Base-by-base conservation (phyloP, 1,140 invertebrate species). In the Globodera ellingtonae region DNA sequence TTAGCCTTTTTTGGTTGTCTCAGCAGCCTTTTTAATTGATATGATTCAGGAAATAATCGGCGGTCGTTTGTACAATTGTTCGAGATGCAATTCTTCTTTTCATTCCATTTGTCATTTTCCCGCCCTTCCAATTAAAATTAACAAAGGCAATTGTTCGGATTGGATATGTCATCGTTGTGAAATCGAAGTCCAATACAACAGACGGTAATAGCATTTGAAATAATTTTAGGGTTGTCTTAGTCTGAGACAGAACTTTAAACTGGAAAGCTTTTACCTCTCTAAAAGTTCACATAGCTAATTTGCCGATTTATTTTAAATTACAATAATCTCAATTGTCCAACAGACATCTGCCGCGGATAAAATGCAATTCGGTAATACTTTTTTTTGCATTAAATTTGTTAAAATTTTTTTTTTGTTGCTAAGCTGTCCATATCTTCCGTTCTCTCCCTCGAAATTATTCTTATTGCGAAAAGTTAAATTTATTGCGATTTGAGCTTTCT, bases 21-120 rank as follows among this genome's bases (percentile, higher is more conserved):
- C 35, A 35, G 35, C 35, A 35, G 35, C 35, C 35, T 62, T 62
- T 24, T 62, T 10, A 62, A 18, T 62, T 62, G 56, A 62, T 18
- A 62, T 18, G 10, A 18, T 62, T 44, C 65, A 77, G 75, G 75
- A 77, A 77, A 52, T 65, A 67, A 48, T 77, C n/a, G 75, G 75
- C 5, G 75, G 75, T 24, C 65, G 48, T 44, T 66, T 77, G 48
- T 77, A 77, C 24, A 77, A 24, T 21, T 77, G 75, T 69, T 67
- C 59, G 24, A 65, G 62, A 67, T 77, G 75, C 62, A 77, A 66
- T 21, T 62, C 75, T 69, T 77, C 75, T 6, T 77, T 77, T 62
- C 75, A 77, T 69, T 62, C 69, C 24, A 67, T 77, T 18, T 77
- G 75, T 69, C 75, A 77, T 44, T 77, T 66, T 67, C 75, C 75